A percentile compares a stretch with the other conserved stretches of the same genome.
These are phyloP conservation scores for Papilio machaon DNA, from an alignment of 1,140 invertebrate species.

Conservation along the genomic window DNA sequence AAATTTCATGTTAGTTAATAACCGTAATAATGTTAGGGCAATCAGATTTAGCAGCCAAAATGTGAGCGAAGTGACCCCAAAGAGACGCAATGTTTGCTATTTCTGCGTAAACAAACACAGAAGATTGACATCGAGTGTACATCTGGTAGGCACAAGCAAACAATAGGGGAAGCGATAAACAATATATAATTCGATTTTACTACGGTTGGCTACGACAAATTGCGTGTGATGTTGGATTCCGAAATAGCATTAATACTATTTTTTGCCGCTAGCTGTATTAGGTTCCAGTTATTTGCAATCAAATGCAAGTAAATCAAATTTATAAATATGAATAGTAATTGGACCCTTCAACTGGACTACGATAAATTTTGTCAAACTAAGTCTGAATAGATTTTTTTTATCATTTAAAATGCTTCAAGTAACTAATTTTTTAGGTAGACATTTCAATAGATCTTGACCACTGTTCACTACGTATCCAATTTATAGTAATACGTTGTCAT, in stretches of 20 bases:
- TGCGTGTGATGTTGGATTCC: constrained; percentile 56
- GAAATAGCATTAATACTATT: neutral
- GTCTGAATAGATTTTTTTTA: too few relatives aligned
- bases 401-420: neutral
- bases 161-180: constrained; percentile 77
- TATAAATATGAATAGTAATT: neutral
- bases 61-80: constrained; percentile 68
- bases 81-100: constrained; percentile 72
- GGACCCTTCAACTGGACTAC: neutral
- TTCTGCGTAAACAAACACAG: constrained; percentile 77
- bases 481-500: neutral
- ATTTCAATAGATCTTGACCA: neutral
- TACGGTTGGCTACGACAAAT: constrained; percentile 64
- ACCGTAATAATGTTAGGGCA: constrained; percentile 72
- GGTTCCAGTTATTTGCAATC: neutral
- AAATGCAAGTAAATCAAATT: neutral
- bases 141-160: constrained; percentile 77
- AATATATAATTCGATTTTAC: constrained; percentile 77
- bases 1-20: constrained; percentile 45
- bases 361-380: neutral
- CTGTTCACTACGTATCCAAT: neutral
- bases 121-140: constrained; percentile 79
- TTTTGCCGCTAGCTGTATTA: neutral
- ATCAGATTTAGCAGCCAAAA: constrained; percentile 69
- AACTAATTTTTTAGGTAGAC: neutral